Conservation (phyloP, 2,888 invertebrate species). For the Ariolimax columbianus region DNA sequence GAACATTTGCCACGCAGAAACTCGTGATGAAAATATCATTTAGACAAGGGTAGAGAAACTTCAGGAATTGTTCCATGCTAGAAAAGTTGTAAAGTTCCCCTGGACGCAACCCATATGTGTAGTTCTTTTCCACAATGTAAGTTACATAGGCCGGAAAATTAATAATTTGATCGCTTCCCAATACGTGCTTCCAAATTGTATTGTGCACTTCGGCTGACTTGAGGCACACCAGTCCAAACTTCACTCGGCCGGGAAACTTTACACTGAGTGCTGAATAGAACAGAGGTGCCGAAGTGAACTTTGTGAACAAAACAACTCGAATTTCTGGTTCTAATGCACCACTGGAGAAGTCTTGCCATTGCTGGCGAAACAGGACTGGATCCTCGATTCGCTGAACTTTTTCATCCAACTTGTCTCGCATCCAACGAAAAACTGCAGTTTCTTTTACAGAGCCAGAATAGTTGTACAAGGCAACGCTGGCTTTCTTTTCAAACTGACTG, state of each 20-base stretch:
- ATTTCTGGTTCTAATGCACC: conserved; percentile 67
- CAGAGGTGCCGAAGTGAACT: conserved; percentile 79
- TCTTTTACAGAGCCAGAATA: conserved; percentile 72
- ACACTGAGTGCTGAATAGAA: conserved; percentile 81
- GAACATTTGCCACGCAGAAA: conserved; percentile 79
- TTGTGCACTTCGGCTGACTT: conserved; percentile 59
- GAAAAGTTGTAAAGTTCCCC: conserved; percentile 79
- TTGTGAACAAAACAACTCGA: conserved; percentile 79
- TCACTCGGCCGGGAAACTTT: conserved; percentile 81
- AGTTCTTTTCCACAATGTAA: conserved; percentile 78
- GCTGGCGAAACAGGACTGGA: conserved; percentile 70
- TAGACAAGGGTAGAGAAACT: conserved; percentile 80
- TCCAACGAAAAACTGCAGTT: conserved; percentile 79
- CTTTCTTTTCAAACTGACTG: conserved; percentile 79
- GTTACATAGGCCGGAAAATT: conserved; percentile 77
- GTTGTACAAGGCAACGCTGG: conserved; percentile 79
- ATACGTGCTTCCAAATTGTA: conserved; percentile 43
- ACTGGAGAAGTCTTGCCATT: conserved; percentile 74
- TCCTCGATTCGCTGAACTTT: conserved; percentile 77
- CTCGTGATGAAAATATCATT: conserved; percentile 81
- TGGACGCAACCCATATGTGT: conserved; percentile 77
- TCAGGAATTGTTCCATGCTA: conserved; percentile 79
- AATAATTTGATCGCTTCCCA: conserved; percentile 58
- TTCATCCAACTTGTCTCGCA: conserved; percentile 79
- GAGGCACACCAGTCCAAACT: conserved; percentile 77